Evolutionary conservation across 2,888 invertebrate species (phyloP).

Genomic region (Diogma glabrata): DNA sequence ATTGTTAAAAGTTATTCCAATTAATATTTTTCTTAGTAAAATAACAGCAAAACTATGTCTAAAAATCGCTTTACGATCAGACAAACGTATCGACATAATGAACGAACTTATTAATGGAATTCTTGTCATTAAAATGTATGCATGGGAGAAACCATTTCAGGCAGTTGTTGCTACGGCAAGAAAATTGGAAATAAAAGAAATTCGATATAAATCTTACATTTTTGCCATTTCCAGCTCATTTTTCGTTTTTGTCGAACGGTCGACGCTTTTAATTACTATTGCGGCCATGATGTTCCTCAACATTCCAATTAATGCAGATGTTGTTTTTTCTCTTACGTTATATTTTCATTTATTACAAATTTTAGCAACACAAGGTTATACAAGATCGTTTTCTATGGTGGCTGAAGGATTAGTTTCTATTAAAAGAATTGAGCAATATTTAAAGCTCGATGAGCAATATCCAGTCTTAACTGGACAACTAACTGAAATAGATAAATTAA

Average conservation of each 20-base stretch:
- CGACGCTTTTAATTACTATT: slow-evolving; percentile 71
- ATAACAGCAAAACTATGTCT: slow-evolving; percentile 32
- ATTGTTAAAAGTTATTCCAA: slow-evolving; percentile 50
- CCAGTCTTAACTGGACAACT: slow-evolving; percentile 10
- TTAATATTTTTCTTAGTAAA: slow-evolving; percentile 25
- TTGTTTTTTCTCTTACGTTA: slow-evolving; percentile 66
- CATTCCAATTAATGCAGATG: slow-evolving; percentile 46
- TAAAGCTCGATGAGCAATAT: slow-evolving; percentile 43
- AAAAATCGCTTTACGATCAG: slow-evolving; percentile 48
- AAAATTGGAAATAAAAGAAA: slow-evolving; percentile 51
- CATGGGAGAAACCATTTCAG: slow-evolving; percentile 81
- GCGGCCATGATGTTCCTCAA: slow-evolving; percentile 63
- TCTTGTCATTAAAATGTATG: slow-evolving; percentile 85
- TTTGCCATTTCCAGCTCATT: slow-evolving; percentile 52
- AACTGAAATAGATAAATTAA: background rate
- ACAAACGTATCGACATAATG: slow-evolving; percentile 65
- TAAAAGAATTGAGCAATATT: slow-evolving; percentile 43
- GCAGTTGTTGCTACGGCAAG: slow-evolving; percentile 66
- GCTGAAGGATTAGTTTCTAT: slow-evolving; percentile 46
- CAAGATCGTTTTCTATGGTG: slow-evolving; percentile 42
- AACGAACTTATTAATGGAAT: slow-evolving; percentile 60
- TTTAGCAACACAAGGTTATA: slow-evolving; percentile 46
- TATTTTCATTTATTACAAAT: slow-evolving; percentile 47
- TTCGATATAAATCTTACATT: slow-evolving; percentile 51
- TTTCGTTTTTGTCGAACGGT: slow-evolving; percentile 75